phyloP scores from a whole-genome alignment of 1,140 invertebrate genomes.

The Yoshiicerus persimilis region DNA sequence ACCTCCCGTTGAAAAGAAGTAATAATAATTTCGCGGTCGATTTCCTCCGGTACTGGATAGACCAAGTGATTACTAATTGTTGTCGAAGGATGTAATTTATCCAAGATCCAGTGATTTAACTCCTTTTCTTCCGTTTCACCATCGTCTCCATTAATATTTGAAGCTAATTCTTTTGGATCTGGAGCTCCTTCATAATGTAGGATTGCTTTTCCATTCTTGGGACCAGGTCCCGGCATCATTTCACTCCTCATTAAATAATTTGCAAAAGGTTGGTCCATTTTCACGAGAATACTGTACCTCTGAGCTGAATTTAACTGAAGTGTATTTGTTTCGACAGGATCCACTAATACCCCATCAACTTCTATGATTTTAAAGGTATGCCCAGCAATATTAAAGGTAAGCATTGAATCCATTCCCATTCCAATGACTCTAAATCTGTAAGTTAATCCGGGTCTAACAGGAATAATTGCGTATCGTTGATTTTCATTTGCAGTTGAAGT shows the following conservation, averaged over 20 bases:
- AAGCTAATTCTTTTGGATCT: neutral
- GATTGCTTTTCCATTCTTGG: slow-evolving; percentile 35
- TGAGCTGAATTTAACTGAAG: slow-evolving; percentile 39
- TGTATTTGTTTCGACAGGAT: slow-evolving; percentile 31
- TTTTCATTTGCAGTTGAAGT: neutral
- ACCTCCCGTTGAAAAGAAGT: neutral
- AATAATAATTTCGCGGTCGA: slow-evolving; percentile 27
- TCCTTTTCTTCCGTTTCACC: neutral
- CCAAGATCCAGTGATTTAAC: slow-evolving; percentile 21
- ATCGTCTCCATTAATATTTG: neutral
- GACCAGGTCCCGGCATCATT: slow-evolving; percentile 37
- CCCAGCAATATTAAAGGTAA: slow-evolving; percentile 17
- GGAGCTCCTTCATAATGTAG: slow-evolving; percentile 31
- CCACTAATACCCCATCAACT: slow-evolving; percentile 34
- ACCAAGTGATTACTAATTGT: neutral
- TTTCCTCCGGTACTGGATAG: slow-evolving; percentile 9
- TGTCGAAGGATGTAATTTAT: slow-evolving; percentile 21
- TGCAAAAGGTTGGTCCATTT: slow-evolving; percentile 31
- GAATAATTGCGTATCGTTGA: slow-evolving; percentile 24
- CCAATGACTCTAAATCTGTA: slow-evolving; percentile 39
- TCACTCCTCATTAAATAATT: slow-evolving; percentile 39
- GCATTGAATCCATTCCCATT: slow-evolving; percentile 24
- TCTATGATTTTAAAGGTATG: slow-evolving; percentile 32
- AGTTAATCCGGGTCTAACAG: neutral
- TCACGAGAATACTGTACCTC: slow-evolving; percentile 32